A percentile compares a stretch with the other conserved stretches of the same genome.
Conservation (phyloP, 2,797 vertebrate genomes). For the Channallabes apus region DNA sequence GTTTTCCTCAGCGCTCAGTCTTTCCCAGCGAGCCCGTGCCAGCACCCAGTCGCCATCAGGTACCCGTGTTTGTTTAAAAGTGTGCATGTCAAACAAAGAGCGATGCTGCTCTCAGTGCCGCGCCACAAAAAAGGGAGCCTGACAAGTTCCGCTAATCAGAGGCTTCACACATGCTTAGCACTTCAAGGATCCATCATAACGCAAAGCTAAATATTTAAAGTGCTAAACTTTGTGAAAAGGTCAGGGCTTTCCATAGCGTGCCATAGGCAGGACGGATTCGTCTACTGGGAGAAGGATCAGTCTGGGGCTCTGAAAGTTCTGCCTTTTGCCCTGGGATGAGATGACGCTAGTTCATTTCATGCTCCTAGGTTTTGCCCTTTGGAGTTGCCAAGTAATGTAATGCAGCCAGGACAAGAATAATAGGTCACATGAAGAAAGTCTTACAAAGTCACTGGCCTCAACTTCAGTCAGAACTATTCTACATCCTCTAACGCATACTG, state of each 20-base stretch:
- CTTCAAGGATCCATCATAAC: constrained; percentile 81
- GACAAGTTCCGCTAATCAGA: constrained; percentile 80
- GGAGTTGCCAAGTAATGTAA: constrained; percentile 26
- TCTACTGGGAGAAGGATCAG: constrained; percentile 54
- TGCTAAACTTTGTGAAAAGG: constrained; percentile 82
- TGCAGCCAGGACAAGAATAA: constrained; percentile 40
- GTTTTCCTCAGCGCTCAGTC: constrained; percentile 71
- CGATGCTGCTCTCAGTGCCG: constrained; percentile 62
- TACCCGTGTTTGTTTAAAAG: constrained; percentile 82
- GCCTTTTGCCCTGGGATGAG: constrained; percentile 49
- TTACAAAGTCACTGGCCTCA: constrained; percentile 30
- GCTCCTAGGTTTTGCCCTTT: constrained; percentile 59
- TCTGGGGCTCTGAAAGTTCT: constrained; percentile 27
- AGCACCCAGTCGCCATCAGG: constrained; percentile 70
- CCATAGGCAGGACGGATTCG: constrained; percentile 68
- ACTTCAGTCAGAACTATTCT: not conserved
- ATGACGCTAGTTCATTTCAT: constrained; percentile 57
- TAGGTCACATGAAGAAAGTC: constrained; percentile 37
- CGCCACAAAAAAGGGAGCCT: constrained; percentile 71
- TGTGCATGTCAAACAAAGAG: constrained; percentile 80
- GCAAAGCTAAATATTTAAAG: constrained; percentile 85
- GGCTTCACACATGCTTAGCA: constrained; percentile 74
- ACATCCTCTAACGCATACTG: not conserved
- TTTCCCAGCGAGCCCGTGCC: constrained; percentile 69
- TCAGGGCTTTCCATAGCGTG: constrained; percentile 76